A percentile compares a stretch with the other conserved stretches of the same genome.
Conservation (phyloP, 1,140 invertebrate genomes). For the Aphelenchoides besseyi region DNA sequence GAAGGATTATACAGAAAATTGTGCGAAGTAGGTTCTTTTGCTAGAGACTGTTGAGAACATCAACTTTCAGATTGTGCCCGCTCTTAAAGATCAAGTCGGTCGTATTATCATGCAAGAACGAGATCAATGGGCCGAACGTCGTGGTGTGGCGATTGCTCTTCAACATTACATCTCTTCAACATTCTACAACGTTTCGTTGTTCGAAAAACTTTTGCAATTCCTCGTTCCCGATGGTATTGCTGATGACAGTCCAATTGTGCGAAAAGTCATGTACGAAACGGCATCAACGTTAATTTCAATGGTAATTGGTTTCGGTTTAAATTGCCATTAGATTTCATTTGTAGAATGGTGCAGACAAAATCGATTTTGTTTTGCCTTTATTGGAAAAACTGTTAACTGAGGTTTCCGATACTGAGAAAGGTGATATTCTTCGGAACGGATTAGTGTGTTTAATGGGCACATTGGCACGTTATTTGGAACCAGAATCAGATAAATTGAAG, state of each 20-base stretch:
- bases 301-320: conserved; percentile 19
- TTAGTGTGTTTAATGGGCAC: conserved; percentile 95
- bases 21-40: conserved; percentile 68
- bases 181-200: conserved; percentile 7
- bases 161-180: neutral
- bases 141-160: conserved; percentile 78
- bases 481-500: conserved; percentile 80
- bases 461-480: conserved; percentile 86
- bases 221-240: conserved; percentile 11
- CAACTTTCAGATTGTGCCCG: conserved; percentile 72
- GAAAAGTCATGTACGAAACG: conserved; percentile 68
- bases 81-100: conserved; percentile 84
- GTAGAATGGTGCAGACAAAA: conserved; percentile 39
- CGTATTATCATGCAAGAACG: conserved; percentile 76
- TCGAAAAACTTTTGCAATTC: conserved; percentile 8
- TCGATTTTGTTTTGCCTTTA: conserved; percentile 76
- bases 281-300: conserved; percentile 62
- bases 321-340: conserved; percentile 33
- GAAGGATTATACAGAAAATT: conserved; percentile 76
- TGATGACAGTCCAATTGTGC: conserved; percentile 68
- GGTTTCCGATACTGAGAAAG: conserved; percentile 82
- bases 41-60: conserved; percentile 11
- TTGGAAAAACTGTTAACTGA: conserved; percentile 71
- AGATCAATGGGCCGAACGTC: conserved; percentile 81
- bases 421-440: conserved; percentile 87